Evolutionary conservation across 2,888 invertebrate species (phyloP), one percentile per base, ranked within the genome.

Genomic region (Phortica magna): DNA sequence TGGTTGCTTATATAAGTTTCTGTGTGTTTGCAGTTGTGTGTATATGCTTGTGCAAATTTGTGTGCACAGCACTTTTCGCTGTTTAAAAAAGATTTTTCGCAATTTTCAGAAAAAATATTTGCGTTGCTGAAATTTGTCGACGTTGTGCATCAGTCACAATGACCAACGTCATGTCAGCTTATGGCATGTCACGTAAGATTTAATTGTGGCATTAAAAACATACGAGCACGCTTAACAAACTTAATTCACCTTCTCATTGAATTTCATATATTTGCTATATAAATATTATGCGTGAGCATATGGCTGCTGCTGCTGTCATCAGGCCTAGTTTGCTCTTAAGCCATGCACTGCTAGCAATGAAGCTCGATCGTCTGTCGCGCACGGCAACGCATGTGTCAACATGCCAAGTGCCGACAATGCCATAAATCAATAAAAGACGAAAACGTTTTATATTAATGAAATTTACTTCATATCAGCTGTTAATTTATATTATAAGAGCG

Each of bases 381-480:
- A 31, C 31, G 9, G 48, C 48, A 48, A 14, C 3, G 48, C 48
- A 48, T 5, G 48, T 48, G 48, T 48, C 48, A 48, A 48, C 48
- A 48, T 48, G 48, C 14, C 48, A 48, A 9, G 48, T 48, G 48
- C 48, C 19, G 61, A 19, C 10, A 19, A 12, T 61, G 61, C 61
- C 61, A 61, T 61, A 22, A 61, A 61, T 61, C 61, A 61, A 61
- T 61, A 12, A 5, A 61, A 61, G 22, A 10, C 7, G 22, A 22
- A 61, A 61, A n/a, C 67, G 41, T 41, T 41, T 67, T 39, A 67
- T 41, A 42, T 67, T 67, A 67, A 67, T 67, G 67, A 41, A 67
- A 67, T 67, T 67, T 67, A 41, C 67, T 67, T 67, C 42, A 67
- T 67, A 41, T 22, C 61, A 22, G 31, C 22, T 61, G 61, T 61